A percentile compares a stretch with the other conserved stretches of the same genome.
phyloP scores from a whole-genome alignment of 2,888 invertebrate species.

The Noctua pronuba region DNA sequence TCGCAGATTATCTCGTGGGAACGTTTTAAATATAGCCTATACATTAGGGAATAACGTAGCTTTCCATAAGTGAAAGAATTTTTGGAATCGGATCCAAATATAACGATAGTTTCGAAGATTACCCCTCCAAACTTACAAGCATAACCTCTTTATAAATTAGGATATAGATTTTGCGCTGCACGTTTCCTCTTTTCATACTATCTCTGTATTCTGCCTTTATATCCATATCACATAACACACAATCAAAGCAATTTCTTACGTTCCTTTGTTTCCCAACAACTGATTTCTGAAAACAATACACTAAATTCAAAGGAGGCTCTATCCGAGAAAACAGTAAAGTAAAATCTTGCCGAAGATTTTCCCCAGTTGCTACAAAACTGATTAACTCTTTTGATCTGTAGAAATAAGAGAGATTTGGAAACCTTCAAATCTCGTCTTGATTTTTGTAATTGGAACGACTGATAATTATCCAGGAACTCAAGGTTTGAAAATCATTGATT shows the following conservation, averaged over 20 bases:
- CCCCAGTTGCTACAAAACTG: neutral
- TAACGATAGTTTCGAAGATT: neutral
- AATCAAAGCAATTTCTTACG: neutral
- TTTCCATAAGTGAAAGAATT: neutral
- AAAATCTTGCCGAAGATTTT: neutral
- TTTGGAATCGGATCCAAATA: neutral
- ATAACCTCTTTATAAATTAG: neutral
- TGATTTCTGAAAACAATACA: neutral
- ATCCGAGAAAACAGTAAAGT: neutral
- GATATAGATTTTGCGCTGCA: neutral
- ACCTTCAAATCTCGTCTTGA: neutral
- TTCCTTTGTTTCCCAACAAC: neutral
- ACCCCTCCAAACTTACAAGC: neutral
- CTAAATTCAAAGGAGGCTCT: neutral
- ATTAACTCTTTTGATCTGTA: constrained; percentile 1
- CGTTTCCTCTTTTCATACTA: neutral
- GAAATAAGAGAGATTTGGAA: neutral
- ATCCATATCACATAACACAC: neutral
- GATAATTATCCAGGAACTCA: neutral
- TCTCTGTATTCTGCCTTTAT: neutral
- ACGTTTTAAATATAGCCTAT: neutral
- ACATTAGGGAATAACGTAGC: neutral
- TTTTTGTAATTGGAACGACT: neutral
- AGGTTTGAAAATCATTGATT: neutral
- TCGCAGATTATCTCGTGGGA: neutral